Conservation (phyloP, 2,113 vertebrate species). For the Chaenocephalus aceratus region DNA sequence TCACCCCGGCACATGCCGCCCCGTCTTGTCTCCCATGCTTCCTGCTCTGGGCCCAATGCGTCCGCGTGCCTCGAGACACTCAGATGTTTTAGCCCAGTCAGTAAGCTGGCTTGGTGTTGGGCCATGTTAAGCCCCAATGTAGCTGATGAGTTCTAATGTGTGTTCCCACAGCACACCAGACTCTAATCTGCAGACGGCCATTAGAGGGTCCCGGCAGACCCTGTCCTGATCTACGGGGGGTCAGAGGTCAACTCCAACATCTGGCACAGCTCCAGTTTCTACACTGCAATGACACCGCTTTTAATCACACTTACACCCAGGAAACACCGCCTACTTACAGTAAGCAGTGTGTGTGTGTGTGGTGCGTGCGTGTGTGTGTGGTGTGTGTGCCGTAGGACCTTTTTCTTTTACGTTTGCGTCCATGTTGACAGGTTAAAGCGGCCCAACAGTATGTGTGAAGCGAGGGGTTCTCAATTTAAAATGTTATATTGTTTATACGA, state of each 20-base stretch:
- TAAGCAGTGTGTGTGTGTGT: too few species aligned
- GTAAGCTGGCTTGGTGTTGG: conserved; percentile 80
- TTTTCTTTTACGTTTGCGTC: too few species aligned
- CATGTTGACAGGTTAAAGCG: too few species aligned
- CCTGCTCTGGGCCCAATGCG: conserved; percentile 24
- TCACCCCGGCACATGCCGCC: conserved; percentile 1
- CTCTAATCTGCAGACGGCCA: conserved; percentile 80
- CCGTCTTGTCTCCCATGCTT: not conserved
- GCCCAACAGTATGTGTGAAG: too few species aligned
- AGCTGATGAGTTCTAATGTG: conserved; percentile 84
- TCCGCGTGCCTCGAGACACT: conserved; percentile 55
- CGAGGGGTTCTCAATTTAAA: too few species aligned
- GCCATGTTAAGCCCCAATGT: conserved; percentile 78
- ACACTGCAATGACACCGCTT: conserved; percentile 31
- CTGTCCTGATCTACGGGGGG: conserved; percentile 39
- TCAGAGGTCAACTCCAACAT: conserved; percentile 60
- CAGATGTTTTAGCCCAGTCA: conserved; percentile 77
- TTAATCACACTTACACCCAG: conserved; percentile 25
- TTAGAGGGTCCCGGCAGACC: conserved; percentile 65
- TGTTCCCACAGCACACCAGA: conserved; percentile 69
- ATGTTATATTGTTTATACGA: too few species aligned
- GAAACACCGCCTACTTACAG: too few species aligned
- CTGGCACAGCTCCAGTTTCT: conserved; percentile 43
- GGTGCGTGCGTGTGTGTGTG: too few species aligned
- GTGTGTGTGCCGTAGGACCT: too few species aligned